phyloP scores from a whole-genome alignment of 2,888 invertebrate species.

The Dolomedes plantarius region DNA sequence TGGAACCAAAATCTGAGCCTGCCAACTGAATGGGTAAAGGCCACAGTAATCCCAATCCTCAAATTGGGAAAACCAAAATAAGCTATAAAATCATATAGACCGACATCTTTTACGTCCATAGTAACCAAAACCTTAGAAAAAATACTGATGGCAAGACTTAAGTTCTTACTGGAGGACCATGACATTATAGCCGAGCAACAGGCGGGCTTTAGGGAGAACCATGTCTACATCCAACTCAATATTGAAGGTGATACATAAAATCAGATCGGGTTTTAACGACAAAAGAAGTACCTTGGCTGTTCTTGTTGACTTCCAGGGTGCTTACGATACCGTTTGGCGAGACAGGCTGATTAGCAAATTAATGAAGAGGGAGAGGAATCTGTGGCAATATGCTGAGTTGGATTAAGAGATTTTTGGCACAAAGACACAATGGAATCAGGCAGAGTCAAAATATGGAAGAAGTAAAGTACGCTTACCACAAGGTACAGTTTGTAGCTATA shows the following conservation, averaged over 20 bases:
- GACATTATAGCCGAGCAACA: not conserved
- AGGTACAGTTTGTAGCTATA: too few relatives aligned
- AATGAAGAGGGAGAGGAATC: not conserved
- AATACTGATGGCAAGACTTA: not conserved
- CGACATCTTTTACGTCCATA: constrained; percentile 1
- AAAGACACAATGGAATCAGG: too few relatives aligned
- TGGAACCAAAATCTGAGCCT: not conserved
- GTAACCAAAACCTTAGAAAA: not conserved
- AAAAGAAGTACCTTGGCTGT: constrained; percentile 20
- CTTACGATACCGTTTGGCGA: constrained; percentile 12
- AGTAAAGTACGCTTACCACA: too few relatives aligned
- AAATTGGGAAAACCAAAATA: not conserved
- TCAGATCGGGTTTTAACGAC: not conserved
- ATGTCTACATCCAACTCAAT: constrained; percentile 11
- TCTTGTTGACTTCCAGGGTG: too few relatives aligned
- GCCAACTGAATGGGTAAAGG: not conserved
- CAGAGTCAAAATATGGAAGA: too few relatives aligned
- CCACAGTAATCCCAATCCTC: not conserved
- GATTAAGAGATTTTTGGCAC: constrained; percentile 8
- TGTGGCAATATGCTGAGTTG: constrained; percentile 9
- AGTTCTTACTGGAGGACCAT: not conserved
- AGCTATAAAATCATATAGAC: not conserved
- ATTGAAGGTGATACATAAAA: constrained; percentile 16
- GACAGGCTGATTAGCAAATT: not conserved
- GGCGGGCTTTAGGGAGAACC: not conserved